These are phyloP conservation scores for Rhynchonycteris naso DNA, from an alignment of 2,797 vertebrate genomes.

Conservation along the genomic window DNA sequence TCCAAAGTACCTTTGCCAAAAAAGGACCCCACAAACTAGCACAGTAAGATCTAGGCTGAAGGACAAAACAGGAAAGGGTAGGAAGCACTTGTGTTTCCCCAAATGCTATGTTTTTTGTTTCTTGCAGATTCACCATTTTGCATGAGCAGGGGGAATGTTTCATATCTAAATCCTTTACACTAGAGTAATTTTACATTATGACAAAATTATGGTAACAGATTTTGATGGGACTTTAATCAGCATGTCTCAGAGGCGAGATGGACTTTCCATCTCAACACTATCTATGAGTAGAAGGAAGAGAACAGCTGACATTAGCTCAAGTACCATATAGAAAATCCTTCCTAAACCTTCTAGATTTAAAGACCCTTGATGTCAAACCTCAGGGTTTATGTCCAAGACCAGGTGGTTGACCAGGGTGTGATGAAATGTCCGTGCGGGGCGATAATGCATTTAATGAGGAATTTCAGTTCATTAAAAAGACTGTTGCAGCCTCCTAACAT, in stretches of 20 bases:
- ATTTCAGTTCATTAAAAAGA: conserved; percentile 1
- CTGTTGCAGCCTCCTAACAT: neutral
- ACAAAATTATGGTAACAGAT: neutral
- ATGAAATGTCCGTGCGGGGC: neutral
- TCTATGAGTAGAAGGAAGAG: neutral
- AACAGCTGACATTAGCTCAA: neutral
- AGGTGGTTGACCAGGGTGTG: neutral
- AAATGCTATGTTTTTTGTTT: neutral
- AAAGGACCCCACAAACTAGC: neutral
- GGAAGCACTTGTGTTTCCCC: neutral
- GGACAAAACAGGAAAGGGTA: neutral
- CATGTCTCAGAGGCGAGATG: neutral
- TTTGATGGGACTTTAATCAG: neutral
- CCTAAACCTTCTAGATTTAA: neutral
- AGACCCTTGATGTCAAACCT: neutral
- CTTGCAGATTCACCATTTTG: neutral
- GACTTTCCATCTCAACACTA: neutral
- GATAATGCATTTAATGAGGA: neutral
- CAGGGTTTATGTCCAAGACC: neutral
- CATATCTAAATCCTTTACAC: neutral
- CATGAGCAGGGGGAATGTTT: neutral
- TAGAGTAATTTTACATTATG: neutral
- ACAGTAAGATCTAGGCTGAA: neutral
- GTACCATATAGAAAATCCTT: neutral
- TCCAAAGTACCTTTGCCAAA: neutral